Evolutionary conservation across 1,140 invertebrate species (phyloP).

Genomic region (Lordiphosa clarofinis): DNA sequence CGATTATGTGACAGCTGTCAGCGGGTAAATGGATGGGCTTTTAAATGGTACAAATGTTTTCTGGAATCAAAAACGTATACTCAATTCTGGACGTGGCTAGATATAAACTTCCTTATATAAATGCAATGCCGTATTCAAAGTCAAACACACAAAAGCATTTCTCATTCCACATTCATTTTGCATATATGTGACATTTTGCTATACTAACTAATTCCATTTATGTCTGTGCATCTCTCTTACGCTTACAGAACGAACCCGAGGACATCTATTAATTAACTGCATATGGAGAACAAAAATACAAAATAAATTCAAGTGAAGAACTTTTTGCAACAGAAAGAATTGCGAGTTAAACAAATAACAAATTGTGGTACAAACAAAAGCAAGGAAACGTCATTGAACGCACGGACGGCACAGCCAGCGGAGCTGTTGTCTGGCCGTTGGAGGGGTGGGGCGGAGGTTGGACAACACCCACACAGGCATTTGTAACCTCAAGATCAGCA

Average conservation of each 20-base stretch:
- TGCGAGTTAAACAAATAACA: constrained; percentile 46
- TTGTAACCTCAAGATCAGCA: constrained; percentile 26
- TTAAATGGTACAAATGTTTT: too few relatives aligned
- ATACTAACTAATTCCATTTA: constrained; percentile 47
- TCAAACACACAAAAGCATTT: background rate
- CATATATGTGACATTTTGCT: constrained; percentile 8
- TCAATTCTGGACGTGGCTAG: too few relatives aligned
- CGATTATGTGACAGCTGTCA: too few relatives aligned
- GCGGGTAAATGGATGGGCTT: too few relatives aligned
- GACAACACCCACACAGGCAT: constrained; percentile 38
- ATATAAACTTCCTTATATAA: too few relatives aligned
- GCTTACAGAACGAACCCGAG: constrained; percentile 43
- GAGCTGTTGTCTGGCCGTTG: constrained; percentile 56
- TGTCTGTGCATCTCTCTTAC: constrained; percentile 27
- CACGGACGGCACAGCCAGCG: constrained; percentile 56
- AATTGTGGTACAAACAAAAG: constrained; percentile 6
- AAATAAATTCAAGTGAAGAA: constrained; percentile 2
- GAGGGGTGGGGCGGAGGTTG: constrained; percentile 19
- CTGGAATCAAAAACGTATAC: too few relatives aligned
- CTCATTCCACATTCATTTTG: constrained; percentile 7
- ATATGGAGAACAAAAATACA: constrained; percentile 22
- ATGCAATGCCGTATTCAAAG: too few relatives aligned
- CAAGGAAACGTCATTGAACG: constrained; percentile 75
- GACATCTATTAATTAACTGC: constrained; percentile 24
- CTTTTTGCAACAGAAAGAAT: constrained; percentile 39